Evolutionary conservation across 2,888 invertebrate genomes (phyloP).

Genomic region (Pristionchus japonicus): DNA sequence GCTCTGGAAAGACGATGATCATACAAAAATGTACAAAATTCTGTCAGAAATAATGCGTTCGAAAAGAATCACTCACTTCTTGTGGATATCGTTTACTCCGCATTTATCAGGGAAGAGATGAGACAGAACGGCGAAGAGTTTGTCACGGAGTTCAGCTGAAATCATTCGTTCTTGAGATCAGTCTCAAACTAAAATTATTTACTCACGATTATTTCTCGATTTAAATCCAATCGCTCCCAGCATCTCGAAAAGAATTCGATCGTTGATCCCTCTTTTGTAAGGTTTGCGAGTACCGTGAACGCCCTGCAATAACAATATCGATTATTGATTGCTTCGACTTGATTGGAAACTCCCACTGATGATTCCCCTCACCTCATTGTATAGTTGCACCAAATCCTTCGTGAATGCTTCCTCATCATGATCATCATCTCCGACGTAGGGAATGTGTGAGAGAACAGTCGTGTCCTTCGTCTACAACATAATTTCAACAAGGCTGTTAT

Average conservation of each 20-base stretch:
- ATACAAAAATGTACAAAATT: not conserved
- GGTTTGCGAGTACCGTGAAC: slow-evolving; percentile 3
- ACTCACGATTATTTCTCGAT: not conserved
- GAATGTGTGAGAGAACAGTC: slow-evolving; percentile 37
- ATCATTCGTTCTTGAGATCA: not conserved
- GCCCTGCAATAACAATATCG: not conserved
- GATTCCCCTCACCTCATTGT: slow-evolving; percentile 18
- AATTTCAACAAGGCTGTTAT: not conserved
- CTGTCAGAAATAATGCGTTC: not conserved
- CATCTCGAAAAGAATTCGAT: slow-evolving; percentile 39
- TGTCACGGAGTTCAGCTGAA: not conserved
- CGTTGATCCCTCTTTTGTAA: not conserved
- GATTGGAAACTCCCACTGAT: too few relatives aligned
- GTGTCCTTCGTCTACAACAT: not conserved
- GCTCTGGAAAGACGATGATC: not conserved
- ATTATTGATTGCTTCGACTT: not conserved
- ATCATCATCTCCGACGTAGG: not conserved
- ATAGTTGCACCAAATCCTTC: not conserved
- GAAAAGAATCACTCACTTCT: not conserved
- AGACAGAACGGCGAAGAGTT: not conserved
- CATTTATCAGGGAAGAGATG: slow-evolving; percentile 38
- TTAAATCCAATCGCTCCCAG: not conserved
- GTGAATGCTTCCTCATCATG: slow-evolving; percentile 29
- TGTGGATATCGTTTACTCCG: not conserved
- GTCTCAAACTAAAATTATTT: not conserved